Evolutionary conservation across 2,797 vertebrate genomes (phyloP), one percentile per base, ranked within the genome.

Genomic region (Hozukius guyotensis): DNA sequence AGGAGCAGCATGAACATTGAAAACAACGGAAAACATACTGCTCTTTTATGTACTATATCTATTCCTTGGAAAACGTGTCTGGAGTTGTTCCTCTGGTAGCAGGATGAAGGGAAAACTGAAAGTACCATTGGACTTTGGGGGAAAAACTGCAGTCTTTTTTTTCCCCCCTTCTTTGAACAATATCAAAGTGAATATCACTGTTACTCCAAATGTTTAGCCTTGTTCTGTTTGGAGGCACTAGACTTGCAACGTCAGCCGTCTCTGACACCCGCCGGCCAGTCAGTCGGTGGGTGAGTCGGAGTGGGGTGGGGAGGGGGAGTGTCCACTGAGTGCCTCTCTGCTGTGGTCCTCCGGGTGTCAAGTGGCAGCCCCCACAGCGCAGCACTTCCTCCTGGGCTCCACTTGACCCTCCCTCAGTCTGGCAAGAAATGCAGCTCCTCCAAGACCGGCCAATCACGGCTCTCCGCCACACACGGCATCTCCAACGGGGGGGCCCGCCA

Each of bases 101-200:
- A 88, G 80, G 91, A 92, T 76, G 86, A 95, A 93, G 93, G 90
- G 91, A 93, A 92, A 93, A 94, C 89, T 87, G 78, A 93, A 94
- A 90, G 92, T 93, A 93, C 89, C 93, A 78, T 93, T 89, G 83
- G 88, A 92, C 78, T 87, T 86, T 77, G 65, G 75, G 81, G 3
- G 10, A 20, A 18, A 60, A 86, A 83, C 80, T 77, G 81, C 91
- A 89, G 87, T 88, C 75, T 52, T 64, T 78, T 62, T 52, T 75
- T 72, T 49, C 9, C 9, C 56, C 9, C 16, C 71, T 83, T 60
- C 82, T 89, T 86, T 87, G 85, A 93, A 89, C 82, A 89, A 86
- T 93, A 92, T 94, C 88, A 84, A 95, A 93, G 90, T 94, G 93
- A 95, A 95, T 94, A 96, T 96, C 95, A 95, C 95, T 95, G 93